Evolutionary conservation across 2,888 invertebrate species (phyloP).

Genomic region (Lochmaea capreae): DNA sequence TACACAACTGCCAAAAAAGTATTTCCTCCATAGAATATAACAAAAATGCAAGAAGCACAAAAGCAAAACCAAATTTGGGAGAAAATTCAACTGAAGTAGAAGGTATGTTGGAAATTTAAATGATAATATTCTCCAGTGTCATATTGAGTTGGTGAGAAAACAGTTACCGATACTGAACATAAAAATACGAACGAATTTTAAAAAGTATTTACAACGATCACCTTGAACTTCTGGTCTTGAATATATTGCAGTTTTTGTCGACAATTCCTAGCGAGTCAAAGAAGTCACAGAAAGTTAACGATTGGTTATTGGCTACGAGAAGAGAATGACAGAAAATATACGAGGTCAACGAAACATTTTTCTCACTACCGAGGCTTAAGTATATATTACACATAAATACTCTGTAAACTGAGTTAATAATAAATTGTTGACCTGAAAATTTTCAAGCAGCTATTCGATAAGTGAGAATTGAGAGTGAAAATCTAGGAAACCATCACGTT

Average conservation of each 20-base stretch:
- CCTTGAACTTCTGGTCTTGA: conserved; percentile 13
- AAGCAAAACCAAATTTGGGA: no score
- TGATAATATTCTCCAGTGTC: no score
- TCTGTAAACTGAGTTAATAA: no score
- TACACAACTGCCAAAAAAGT: no score
- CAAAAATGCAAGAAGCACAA: no score
- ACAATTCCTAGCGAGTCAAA: conserved; percentile 8
- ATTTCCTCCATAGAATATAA: no score
- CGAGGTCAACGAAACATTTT: neutral
- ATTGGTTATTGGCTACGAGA: conserved; percentile 1
- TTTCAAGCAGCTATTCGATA: no score
- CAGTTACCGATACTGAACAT: neutral
- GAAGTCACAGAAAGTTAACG: conserved; percentile 7
- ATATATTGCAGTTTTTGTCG: conserved; percentile 9
- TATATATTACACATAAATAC: neutral
- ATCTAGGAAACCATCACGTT: no score
- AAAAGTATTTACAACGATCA: neutral
- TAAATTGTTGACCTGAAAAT: no score
- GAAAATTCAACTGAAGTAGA: no score
- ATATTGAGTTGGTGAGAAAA: neutral
- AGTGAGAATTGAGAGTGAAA: no score
- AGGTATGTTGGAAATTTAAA: no score
- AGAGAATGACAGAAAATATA: neutral
- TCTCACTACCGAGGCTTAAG: neutral
- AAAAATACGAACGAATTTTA: neutral